These are phyloP conservation scores for Acrocyrtus sp. DNA, from an alignment of 2,888 invertebrate species.

Conservation along the genomic window DNA sequence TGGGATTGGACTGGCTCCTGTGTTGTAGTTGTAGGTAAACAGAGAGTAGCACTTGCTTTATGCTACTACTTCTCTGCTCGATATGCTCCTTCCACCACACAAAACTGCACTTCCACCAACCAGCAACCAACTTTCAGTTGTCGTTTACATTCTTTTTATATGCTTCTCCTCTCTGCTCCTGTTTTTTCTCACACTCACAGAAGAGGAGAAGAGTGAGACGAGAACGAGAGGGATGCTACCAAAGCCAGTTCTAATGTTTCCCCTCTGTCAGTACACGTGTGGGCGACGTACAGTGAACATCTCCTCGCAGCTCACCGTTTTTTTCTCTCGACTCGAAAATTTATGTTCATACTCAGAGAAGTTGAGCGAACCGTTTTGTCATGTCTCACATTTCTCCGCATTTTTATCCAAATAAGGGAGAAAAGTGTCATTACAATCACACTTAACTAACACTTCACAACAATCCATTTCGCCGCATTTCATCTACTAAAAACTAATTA, in stretches of 20 bases:
- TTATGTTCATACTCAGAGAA: neutral
- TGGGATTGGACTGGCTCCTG: too few relatives aligned
- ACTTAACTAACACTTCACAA: neutral
- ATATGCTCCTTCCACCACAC: neutral
- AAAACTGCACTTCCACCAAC: too few relatives aligned
- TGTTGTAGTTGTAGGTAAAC: neutral
- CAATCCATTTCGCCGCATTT: too few relatives aligned
- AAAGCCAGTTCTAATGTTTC: conserved; percentile 33
- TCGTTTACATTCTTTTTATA: too few relatives aligned
- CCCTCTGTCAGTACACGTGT: conserved; percentile 60
- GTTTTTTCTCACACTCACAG: conserved; percentile 17
- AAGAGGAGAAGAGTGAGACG: too few relatives aligned
- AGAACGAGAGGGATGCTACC: too few relatives aligned
- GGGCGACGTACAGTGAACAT: conserved; percentile 60
- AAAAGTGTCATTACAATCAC: neutral
- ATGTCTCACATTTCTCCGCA: conserved; percentile 44
- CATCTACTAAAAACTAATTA: neutral
- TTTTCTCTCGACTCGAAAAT: conserved; percentile 6
- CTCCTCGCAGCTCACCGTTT: conserved; percentile 45
- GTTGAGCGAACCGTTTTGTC: neutral
- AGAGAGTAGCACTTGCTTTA: neutral
- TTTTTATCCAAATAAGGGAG: too few relatives aligned
- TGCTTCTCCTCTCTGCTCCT: too few relatives aligned
- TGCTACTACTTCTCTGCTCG: conserved; percentile 10
- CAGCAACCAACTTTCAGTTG: too few relatives aligned